Conservation (phyloP, 1,140 invertebrate genomes). For the Psix sp. region DNA sequence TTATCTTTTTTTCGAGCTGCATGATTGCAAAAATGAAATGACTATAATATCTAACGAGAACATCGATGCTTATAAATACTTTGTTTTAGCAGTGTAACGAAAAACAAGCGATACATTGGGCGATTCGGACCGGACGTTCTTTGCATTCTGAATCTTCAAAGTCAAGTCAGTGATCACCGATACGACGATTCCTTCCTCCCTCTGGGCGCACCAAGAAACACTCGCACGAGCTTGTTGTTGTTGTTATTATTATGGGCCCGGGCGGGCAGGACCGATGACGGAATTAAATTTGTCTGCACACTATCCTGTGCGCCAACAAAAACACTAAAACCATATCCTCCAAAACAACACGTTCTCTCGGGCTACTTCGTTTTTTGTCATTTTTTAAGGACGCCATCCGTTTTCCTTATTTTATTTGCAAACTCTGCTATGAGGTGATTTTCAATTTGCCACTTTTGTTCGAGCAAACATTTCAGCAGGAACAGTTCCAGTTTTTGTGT, state of each 20-base stretch:
- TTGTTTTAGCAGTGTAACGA: not conserved
- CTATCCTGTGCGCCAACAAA: constrained; percentile 7
- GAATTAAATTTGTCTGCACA: constrained; percentile 37
- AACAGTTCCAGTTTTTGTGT: too few relatives aligned
- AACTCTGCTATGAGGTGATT: too few relatives aligned
- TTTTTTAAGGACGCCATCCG: too few relatives aligned
- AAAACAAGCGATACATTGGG: not conserved
- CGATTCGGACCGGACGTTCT: constrained; percentile 10
- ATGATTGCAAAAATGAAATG: too few relatives aligned
- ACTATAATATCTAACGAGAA: not conserved
- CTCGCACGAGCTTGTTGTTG: too few relatives aligned
- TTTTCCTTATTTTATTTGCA: too few relatives aligned
- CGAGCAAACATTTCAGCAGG: too few relatives aligned
- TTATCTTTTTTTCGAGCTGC: too few relatives aligned
- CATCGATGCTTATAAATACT: too few relatives aligned
- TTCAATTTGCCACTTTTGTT: too few relatives aligned
- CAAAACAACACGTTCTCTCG: too few relatives aligned
- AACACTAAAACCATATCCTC: constrained; percentile 19
- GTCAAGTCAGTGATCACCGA: constrained; percentile 19
- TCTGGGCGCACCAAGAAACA: constrained; percentile 11
- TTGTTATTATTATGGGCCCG: constrained; percentile 33
- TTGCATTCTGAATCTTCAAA: constrained; percentile 26
- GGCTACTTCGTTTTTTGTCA: too few relatives aligned
- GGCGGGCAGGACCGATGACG: constrained; percentile 22
- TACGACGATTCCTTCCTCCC: constrained; percentile 20